Evolutionary conservation across 2,113 vertebrate genomes (phyloP).

Genomic region (Gulo gulo): DNA sequence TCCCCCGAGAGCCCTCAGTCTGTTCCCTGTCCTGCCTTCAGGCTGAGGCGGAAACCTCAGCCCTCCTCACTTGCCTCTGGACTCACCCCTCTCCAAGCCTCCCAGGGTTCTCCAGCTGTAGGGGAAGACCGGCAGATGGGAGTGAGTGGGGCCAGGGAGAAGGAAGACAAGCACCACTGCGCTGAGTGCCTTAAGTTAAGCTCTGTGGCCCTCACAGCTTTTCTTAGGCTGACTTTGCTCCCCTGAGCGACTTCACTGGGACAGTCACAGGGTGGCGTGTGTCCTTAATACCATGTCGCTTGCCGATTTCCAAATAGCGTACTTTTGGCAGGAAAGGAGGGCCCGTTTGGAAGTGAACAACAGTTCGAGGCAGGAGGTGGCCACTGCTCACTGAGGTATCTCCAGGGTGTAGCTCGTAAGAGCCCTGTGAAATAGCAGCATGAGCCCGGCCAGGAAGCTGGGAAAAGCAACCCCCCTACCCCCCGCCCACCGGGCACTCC

Average conservation of each 20-base stretch:
- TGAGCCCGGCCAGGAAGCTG: rapidly evolving
- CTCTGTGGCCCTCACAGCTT: not conserved
- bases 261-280: not conserved
- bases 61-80: not conserved
- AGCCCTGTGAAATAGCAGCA: not conserved
- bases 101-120: too few species aligned
- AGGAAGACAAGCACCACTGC: not conserved
- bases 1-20: not conserved
- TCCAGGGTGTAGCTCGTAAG: not conserved
- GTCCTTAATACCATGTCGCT: not conserved
- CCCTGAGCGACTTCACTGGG: not conserved
- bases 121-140: not conserved
- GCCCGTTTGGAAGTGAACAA: not conserved
- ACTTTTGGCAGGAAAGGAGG: not conserved
- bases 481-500: not conserved
- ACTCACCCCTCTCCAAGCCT: rapidly evolving
- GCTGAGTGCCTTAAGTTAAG: not conserved
- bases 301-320: not conserved
- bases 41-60: not conserved
- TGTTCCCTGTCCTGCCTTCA: not conserved
- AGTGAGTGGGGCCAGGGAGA: not conserved
- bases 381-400: not conserved
- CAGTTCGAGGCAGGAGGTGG: not conserved
- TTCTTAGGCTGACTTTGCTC: not conserved
- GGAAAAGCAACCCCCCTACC: not conserved